Evolutionary conservation across 1,140 invertebrate species (phyloP).

Genomic region (Brachionus paranguensis): DNA sequence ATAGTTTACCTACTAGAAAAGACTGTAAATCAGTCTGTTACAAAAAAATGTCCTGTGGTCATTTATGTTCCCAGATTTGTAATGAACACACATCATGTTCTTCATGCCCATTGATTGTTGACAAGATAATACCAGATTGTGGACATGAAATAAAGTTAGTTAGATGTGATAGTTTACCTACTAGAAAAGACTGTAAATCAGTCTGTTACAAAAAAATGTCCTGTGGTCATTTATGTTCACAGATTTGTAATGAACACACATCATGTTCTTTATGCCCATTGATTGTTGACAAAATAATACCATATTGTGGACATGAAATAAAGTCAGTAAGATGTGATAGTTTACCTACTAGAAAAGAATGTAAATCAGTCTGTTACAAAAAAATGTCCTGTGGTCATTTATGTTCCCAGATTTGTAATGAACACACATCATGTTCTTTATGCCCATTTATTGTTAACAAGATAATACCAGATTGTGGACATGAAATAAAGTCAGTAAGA

Average conservation of each 20-base stretch:
- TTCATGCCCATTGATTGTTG: not conserved
- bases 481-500: not conserved
- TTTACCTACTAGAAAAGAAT: not conserved
- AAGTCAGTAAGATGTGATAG: not conserved
- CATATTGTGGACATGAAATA: no score
- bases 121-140: not conserved
- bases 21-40: conserved; percentile 39
- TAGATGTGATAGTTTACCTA: not conserved
- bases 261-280: no score
- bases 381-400: not conserved
- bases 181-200: conserved; percentile 13
- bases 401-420: not conserved
- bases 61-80: not conserved
- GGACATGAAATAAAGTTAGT: not conserved
- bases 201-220: conserved; percentile 9
- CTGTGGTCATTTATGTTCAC: not conserved
- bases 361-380: conserved; percentile 34
- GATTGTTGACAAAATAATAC: no score
- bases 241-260: no score
- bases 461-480: not conserved
- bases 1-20: not conserved
- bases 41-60: not conserved
- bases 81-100: not conserved
- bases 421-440: not conserved
- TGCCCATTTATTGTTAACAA: not conserved